Evolutionary conservation across 1,140 invertebrate species (phyloP), one percentile per base, ranked within the genome.

Genomic region (Holcopasites calliopsidis): DNA sequence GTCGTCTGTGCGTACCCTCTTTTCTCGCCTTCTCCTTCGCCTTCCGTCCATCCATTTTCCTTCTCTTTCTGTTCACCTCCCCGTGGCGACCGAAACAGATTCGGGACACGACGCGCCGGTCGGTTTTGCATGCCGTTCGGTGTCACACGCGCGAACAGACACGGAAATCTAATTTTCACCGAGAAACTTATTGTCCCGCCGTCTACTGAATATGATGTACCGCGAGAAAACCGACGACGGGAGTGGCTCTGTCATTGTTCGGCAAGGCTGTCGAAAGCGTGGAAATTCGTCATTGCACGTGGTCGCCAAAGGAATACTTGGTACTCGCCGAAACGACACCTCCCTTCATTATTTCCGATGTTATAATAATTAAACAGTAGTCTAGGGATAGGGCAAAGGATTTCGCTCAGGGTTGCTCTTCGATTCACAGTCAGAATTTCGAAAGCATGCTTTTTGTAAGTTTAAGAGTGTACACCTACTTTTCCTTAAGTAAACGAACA

Each of bases 91-190:
- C 74, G 61, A 72, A 70, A 85, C 70, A 49, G 42, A 90, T 90
- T 90, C 77, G 84, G 89, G 89, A 80, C 89, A 87, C 82, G 82
- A 76, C 69, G 21, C 16, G 16, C 44, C n/a, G n/a, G 85, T 74
- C 50, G 31, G 28, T 79, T 90, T 88, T 88, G 86, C 89, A 90
- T 90, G 84, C 73, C 84, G 85, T 88, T 86, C 85, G 80, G 84
- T 90, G 88, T 88, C 88, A 85, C 87, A 54, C 65, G 60, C 40
- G 42, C 62, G 35, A 85, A 90, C 88, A 84, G 83, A 80, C 86
- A 85, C 80, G 82, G 88, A 90, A 91, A 90, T 87, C 87, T 91
- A 90, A 91, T 91, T 90, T 86, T 81, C 86, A 80, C 85, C 78
- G 42, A 81, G 79, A 84, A 87, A 87, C 72, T 80, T 82, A 66